Evolutionary conservation across 1,140 invertebrate species (phyloP).

Genomic region (Battus philenor): DNA sequence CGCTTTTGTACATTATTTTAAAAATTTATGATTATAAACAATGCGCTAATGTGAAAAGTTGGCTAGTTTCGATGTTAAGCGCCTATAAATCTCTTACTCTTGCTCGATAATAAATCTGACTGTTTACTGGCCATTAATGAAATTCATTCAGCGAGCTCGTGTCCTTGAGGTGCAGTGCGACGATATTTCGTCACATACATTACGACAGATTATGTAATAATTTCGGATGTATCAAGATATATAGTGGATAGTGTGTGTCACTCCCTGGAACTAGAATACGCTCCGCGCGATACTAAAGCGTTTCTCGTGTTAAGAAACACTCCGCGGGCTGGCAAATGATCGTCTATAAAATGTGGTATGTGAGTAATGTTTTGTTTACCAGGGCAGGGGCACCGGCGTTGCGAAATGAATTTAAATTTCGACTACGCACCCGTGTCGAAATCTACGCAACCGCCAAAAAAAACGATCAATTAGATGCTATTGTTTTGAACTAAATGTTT

Average conservation of each 20-base stretch:
- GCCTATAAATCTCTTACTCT: constrained; percentile 6
- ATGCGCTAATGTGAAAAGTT: neutral
- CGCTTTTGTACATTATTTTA: constrained; percentile 2
- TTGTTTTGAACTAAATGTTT: too few relatives aligned
- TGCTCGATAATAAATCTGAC: constrained; percentile 9
- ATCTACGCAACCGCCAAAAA: constrained; percentile 18
- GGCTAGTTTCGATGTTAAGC: constrained; percentile 7
- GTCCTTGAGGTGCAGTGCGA: constrained; percentile 11
- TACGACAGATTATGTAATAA: neutral
- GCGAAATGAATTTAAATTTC: constrained; percentile 33
- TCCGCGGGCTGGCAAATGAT: constrained; percentile 28
- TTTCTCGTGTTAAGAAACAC: constrained; percentile 30
- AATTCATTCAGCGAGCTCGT: constrained; percentile 11
- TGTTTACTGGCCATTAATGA: constrained; percentile 14
- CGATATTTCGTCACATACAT: neutral
- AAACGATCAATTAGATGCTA: too few relatives aligned
- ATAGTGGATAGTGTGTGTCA: constrained; percentile 3
- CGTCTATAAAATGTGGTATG: constrained; percentile 21
- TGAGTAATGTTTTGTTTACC: constrained; percentile 43
- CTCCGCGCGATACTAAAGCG: constrained; percentile 29
- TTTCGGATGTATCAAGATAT: constrained; percentile 5
- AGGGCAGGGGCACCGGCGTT: constrained; percentile 26
- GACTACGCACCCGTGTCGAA: constrained; percentile 26
- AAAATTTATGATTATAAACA: constrained; percentile 8
- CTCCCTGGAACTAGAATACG: constrained; percentile 8